Conservation (phyloP, 2,888 invertebrate species). For the Oligia latruncula region DNA sequence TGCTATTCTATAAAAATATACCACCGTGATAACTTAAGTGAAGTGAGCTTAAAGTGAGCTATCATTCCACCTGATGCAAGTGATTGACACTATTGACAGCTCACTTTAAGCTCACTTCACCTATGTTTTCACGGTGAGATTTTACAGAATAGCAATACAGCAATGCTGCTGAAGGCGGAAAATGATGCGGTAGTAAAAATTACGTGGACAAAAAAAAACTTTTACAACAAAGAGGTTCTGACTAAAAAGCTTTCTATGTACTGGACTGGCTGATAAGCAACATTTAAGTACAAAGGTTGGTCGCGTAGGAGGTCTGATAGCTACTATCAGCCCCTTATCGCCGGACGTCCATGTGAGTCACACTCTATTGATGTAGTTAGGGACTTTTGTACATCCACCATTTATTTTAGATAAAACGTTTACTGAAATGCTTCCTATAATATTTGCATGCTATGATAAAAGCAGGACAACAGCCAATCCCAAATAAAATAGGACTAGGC, state of each 20-base stretch:
- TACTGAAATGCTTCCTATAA: neutral
- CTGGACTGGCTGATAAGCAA: neutral
- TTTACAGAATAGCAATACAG: too few species aligned
- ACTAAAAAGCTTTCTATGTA: conserved; percentile 3
- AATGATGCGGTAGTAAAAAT: neutral
- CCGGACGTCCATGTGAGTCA: conserved; percentile 28
- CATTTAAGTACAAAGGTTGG: conserved; percentile 44
- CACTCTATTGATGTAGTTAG: conserved; percentile 1
- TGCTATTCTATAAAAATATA: too few species aligned
- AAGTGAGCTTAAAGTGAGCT: too few species aligned
- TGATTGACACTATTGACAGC: too few species aligned
- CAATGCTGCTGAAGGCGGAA: neutral
- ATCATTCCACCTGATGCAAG: too few species aligned
- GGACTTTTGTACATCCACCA: neutral
- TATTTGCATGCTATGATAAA: neutral
- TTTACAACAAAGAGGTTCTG: neutral
- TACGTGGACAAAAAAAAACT: neutral
- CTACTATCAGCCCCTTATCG: conserved; percentile 40
- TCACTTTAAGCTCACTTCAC: too few species aligned
- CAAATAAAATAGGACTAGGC: neutral
- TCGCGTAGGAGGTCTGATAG: conserved; percentile 45
- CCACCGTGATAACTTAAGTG: too few species aligned
- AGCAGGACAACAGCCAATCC: too few species aligned
- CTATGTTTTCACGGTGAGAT: too few species aligned
- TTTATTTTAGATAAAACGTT: conserved; percentile 12